Base-by-base conservation (phyloP, 1,140 invertebrate genomes). In the Procambarus clarkii region DNA sequence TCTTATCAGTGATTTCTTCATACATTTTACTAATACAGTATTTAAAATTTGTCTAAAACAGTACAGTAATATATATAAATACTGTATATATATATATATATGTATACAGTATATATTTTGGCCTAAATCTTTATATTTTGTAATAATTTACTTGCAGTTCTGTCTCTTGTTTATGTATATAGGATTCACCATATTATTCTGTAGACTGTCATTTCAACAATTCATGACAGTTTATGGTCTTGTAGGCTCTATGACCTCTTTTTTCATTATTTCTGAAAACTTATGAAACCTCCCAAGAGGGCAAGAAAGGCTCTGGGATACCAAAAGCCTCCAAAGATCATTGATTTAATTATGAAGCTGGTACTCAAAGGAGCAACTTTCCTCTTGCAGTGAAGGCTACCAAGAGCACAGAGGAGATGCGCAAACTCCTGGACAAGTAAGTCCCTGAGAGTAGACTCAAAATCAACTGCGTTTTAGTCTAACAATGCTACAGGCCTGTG, bases 321-420 rank as follows among this genome's bases (percentile, higher is more conserved):
- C 69, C 48, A n/a, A 69, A 74, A 85, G 64, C 74, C 83, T 71
- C 83, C 83, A 74, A 85, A 69, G 69, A 74, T 85, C 60, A 74
- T n/a, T 74, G n/a, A 48, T 13, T 44, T 34, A 5, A 34, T 34
- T 74, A 34, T 21, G 78, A 80, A 71, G 78, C 44, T 88, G 64
- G 84, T 82, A 80, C 78, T 81, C 69, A 80, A 92, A 92, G 71
- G 71, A 81, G 76, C 80, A 71, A 92, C 86, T 88, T 88, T 88
- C 86, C 86, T 92, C 86, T 88, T 89, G 69, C 92, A 92, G 92
- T 92, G 92, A 92, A 92, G 87, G 77, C 76, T 77, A 89, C 81
- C 86, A 92, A 97, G 96, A 96, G 97, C 95, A 97, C 97, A 95
- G 97, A 98, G 96, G 97, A 98, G 96, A 98, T 98, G 97, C 96